phyloP scores from a whole-genome alignment of 1,140 invertebrate genomes.

The Pantala flavescens region DNA sequence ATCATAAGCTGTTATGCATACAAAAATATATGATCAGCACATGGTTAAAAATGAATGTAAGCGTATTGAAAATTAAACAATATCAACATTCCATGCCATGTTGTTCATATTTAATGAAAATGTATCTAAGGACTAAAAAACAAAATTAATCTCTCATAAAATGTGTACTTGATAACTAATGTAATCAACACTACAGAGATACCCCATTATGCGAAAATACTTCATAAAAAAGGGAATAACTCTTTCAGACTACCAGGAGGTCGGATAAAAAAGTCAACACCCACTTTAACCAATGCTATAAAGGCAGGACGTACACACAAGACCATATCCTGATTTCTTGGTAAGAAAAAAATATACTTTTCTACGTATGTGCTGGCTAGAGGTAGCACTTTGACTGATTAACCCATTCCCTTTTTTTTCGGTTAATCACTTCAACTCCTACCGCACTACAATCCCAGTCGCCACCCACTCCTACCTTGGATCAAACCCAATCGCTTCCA shows the following conservation, averaged over 20 bases:
- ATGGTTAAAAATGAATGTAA: constrained; percentile 8
- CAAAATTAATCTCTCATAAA: neutral
- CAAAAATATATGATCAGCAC: constrained; percentile 3
- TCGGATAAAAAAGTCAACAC: neutral
- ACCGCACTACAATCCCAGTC: neutral
- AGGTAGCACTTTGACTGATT: no score
- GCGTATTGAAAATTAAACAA: constrained; percentile 11
- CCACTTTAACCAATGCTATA: neutral
- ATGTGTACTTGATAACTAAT: neutral
- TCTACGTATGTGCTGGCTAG: no score
- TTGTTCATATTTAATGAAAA: constrained; percentile 6
- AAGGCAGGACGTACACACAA: no score
- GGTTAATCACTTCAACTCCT: neutral
- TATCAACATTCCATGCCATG: constrained; percentile 9
- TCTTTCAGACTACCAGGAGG: neutral
- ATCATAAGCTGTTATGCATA: constrained; percentile 10
- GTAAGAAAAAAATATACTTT: no score
- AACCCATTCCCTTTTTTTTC: no score
- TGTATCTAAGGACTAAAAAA: constrained; percentile 7
- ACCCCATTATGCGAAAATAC: neutral
- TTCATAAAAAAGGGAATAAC: neutral
- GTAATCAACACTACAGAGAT: neutral
- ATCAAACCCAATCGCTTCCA: neutral
- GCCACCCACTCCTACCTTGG: neutral
- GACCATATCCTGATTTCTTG: no score